Percentiles rank a stretch among this genome's conserved stretches.
Conservation (phyloP, 2,113 vertebrate species). For the Callithrix jacchus region DNA sequence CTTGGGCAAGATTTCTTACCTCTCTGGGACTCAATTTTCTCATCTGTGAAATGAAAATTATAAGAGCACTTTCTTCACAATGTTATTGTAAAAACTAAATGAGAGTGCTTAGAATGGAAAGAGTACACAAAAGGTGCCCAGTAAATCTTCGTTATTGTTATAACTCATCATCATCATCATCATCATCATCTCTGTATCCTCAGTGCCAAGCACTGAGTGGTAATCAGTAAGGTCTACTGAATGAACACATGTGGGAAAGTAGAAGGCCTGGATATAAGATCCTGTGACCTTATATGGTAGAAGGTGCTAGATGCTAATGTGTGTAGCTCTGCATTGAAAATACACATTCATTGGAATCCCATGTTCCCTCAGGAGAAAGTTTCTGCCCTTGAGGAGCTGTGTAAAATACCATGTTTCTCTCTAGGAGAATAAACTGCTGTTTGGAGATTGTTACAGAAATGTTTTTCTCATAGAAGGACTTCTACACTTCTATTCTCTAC, state of each 20-base stretch:
- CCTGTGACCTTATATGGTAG: background rate
- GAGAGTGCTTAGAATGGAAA: conserved; percentile 4
- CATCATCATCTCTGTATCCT: background rate
- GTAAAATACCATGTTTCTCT: background rate
- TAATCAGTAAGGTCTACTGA: background rate
- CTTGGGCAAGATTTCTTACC: background rate
- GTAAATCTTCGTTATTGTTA: background rate
- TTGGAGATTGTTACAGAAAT: background rate
- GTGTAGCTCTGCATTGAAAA: background rate
- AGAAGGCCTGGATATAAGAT: background rate
- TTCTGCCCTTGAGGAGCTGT: background rate
- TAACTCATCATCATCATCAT: background rate
- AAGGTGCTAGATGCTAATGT: background rate
- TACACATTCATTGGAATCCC: background rate
- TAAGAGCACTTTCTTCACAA: background rate
- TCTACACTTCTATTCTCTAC: background rate
- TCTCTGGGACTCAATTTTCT: background rate
- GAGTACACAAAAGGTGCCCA: background rate
- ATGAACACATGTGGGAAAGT: background rate
- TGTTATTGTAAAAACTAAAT: background rate
- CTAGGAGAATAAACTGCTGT: background rate
- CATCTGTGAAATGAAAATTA: background rate
- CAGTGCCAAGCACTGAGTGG: background rate
- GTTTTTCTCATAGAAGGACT: background rate
- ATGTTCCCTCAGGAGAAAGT: background rate